Evolutionary conservation across 2,113 vertebrate species (phyloP).

Genomic region (Cinclus mexicanus): DNA sequence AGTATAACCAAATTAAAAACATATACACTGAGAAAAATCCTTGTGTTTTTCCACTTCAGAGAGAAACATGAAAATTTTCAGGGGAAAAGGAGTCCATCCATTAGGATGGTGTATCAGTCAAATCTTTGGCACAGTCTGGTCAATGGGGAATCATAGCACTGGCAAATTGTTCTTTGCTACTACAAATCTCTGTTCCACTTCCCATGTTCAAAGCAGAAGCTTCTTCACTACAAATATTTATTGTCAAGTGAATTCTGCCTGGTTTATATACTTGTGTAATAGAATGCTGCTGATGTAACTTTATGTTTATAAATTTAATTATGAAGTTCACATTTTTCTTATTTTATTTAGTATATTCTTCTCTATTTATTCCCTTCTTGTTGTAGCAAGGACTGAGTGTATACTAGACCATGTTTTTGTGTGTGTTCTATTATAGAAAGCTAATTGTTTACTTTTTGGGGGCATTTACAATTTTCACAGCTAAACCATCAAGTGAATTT

Average conservation of each 20-base stretch:
- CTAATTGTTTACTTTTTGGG: neutral
- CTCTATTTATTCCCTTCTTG: neutral
- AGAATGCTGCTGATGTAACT: neutral
- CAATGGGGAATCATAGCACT: neutral
- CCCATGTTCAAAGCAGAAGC: neutral
- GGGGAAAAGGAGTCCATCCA: neutral
- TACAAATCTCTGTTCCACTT: neutral
- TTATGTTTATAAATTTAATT: neutral
- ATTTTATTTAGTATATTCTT: neutral
- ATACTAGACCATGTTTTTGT: neutral
- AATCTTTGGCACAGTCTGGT: neutral
- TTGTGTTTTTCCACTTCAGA: neutral
- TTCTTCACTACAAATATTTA: neutral
- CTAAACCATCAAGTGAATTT: neutral
- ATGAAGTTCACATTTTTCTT: neutral
- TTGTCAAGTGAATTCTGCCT: neutral
- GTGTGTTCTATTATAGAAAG: neutral
- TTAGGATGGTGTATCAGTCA: accelerated
- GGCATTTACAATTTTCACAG: neutral
- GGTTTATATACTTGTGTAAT: neutral
- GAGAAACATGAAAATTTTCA: neutral
- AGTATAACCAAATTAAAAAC: neutral
- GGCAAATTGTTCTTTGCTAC: neutral
- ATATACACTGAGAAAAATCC: neutral
- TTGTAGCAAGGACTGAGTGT: neutral